Evolutionary conservation across 1,140 invertebrate genomes (phyloP).

Genomic region (Nylanderia fulva): DNA sequence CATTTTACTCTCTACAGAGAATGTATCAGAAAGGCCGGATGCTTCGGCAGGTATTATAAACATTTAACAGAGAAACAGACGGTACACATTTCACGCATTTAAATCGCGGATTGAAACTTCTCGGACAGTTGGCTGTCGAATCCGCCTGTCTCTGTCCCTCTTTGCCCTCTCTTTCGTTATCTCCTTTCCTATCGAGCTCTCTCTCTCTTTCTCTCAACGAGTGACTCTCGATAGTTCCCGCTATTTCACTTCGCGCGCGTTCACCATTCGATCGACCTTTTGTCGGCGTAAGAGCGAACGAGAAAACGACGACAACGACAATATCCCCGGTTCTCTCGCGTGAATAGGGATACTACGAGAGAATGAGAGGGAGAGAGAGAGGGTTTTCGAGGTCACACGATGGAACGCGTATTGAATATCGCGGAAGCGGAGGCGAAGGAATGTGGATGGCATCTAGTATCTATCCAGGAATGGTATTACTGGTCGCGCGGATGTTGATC

Average conservation of each 20-base stretch:
- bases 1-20: conserved; percentile 3
- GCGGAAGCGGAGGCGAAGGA: conserved; percentile 57
- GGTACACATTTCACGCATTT: conserved; percentile 19
- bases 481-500: conserved; percentile 26
- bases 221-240: conserved; percentile 27
- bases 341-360: conserved; percentile 34
- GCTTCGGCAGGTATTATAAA: conserved; percentile 7
- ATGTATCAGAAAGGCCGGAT: background rate
- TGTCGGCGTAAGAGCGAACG: conserved; percentile 31
- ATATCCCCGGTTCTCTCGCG: conserved; percentile 25
- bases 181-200: conserved; percentile 18
- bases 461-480: conserved; percentile 5
- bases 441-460: conserved; percentile 46
- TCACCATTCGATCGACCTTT: conserved; percentile 54
- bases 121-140: background rate
- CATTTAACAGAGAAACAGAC: conserved; percentile 26
- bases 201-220: no score
- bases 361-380: background rate
- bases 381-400: conserved; percentile 54
- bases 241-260: conserved; percentile 34
- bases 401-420: conserved; percentile 61
- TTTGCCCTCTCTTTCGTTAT: background rate
- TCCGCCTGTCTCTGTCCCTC: background rate
- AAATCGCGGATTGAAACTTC: conserved; percentile 23
- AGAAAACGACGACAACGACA: conserved; percentile 26